Evolutionary conservation across 2,888 invertebrate species (phyloP).

Genomic region (Bugula neritina): DNA sequence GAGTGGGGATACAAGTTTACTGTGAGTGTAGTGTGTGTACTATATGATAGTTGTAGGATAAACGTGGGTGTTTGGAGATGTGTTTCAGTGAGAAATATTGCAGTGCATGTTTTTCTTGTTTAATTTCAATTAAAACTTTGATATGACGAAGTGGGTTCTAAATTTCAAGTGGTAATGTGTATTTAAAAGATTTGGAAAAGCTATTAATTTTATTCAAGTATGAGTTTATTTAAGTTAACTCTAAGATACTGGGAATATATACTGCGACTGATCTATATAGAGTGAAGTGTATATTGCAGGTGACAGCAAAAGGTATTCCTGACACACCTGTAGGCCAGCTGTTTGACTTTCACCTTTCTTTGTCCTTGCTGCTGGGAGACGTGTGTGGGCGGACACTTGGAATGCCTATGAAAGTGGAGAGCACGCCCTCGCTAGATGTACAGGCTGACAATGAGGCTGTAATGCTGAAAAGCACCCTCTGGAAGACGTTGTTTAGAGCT

Average conservation of each 20-base stretch:
- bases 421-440: background rate
- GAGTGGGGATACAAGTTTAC: conserved; percentile 53
- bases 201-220: too few species aligned
- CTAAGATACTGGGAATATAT: too few species aligned
- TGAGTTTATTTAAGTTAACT: too few species aligned
- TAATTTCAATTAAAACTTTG: too few species aligned
- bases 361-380: conserved; percentile 44
- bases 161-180: too few species aligned
- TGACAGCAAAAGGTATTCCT: conserved; percentile 47
- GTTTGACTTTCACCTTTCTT: conserved; percentile 46
- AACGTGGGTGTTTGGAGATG: too few species aligned
- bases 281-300: conserved; percentile 37
- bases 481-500: conserved; percentile 50
- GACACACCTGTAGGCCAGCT: conserved; percentile 47
- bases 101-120: too few species aligned
- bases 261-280: too few species aligned
- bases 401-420: background rate
- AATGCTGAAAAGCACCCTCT: conserved; percentile 46
- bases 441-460: conserved; percentile 35
- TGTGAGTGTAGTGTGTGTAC: conserved; percentile 33
- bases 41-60: too few species aligned
- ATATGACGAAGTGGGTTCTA: too few species aligned
- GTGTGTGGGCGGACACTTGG: conserved; percentile 36
- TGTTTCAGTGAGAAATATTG: too few species aligned
- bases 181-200: too few species aligned